Evolutionary conservation across 2,888 invertebrate genomes (phyloP).

Genomic region (Allophyes oxyacanthae): DNA sequence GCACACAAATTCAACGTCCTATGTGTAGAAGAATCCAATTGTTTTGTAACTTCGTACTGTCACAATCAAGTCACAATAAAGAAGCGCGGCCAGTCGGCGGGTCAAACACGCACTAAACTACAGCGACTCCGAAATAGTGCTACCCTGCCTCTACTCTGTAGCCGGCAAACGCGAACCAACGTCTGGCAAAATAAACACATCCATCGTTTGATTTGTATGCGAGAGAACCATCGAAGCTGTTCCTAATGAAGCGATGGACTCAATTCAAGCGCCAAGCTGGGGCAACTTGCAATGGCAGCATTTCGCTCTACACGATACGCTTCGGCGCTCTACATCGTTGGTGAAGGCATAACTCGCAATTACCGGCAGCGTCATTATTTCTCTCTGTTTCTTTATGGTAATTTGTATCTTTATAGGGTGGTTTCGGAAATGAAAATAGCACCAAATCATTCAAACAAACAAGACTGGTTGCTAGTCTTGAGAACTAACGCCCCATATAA

Average conservation of each 20-base stretch:
- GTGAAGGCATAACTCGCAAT: slow-evolving; percentile 32
- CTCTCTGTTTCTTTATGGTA: not conserved
- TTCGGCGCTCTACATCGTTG: slow-evolving; percentile 49
- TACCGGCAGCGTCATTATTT: slow-evolving; percentile 11
- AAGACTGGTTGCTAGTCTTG: too few relatives aligned
- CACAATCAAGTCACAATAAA: slow-evolving; percentile 10
- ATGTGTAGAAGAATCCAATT: slow-evolving; percentile 45
- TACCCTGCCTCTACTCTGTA: slow-evolving; percentile 20
- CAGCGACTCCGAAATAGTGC: slow-evolving; percentile 45
- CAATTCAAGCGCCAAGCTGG: slow-evolving; percentile 9
- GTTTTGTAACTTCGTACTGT: slow-evolving; percentile 38
- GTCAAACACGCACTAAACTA: slow-evolving; percentile 55
- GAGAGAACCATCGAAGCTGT: not conserved
- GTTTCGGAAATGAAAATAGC: too few relatives aligned
- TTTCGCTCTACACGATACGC: slow-evolving; percentile 48
- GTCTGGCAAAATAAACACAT: not conserved
- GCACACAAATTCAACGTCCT: slow-evolving; percentile 38
- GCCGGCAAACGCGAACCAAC: slow-evolving; percentile 9
- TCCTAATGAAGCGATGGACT: slow-evolving; percentile 27
- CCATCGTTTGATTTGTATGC: slow-evolving; percentile 20
- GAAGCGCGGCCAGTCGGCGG: slow-evolving; percentile 41
- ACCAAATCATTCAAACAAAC: too few relatives aligned
- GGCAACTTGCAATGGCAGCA: slow-evolving; percentile 21
- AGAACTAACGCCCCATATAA: too few relatives aligned
- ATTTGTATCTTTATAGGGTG: too few relatives aligned